These are phyloP conservation scores for Hippocampus zosterae DNA, from an alignment of 2,113 vertebrate genomes.

Conservation along the genomic window DNA sequence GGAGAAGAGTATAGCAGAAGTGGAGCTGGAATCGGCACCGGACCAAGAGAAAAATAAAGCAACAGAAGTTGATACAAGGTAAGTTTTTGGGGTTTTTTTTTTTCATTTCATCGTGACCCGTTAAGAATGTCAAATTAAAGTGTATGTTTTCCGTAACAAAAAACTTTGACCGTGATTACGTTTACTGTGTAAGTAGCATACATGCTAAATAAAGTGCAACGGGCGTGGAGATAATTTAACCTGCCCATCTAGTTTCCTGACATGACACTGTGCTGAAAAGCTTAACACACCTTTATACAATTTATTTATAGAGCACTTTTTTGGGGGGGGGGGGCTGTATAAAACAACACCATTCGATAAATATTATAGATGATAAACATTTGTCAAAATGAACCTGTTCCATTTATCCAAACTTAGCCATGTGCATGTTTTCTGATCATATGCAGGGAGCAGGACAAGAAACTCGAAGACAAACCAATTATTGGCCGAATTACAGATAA, in stretches of 20 bases:
- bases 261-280: background rate
- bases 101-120: background rate
- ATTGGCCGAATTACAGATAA: constrained; percentile 52
- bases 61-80: constrained; percentile 43
- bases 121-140: background rate
- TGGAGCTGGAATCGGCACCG: constrained; percentile 3
- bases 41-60: constrained; percentile 18
- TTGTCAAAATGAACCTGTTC: background rate
- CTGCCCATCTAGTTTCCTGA: constrained; percentile 7
- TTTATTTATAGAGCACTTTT: background rate
- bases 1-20: background rate
- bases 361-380: background rate
- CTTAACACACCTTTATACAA: background rate
- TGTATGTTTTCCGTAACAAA: constrained; percentile 1
- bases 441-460: constrained; percentile 47
- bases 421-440: background rate
- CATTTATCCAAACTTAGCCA: background rate
- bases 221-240: background rate
- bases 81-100: no score
- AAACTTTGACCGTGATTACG: background rate
- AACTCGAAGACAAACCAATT: constrained; percentile 19
- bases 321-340: no score
- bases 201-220: background rate
- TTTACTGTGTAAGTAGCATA: background rate
- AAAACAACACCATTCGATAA: background rate